Evolutionary conservation across 2,113 vertebrate species (phyloP).

Genomic region (Pelodiscus sinensis): DNA sequence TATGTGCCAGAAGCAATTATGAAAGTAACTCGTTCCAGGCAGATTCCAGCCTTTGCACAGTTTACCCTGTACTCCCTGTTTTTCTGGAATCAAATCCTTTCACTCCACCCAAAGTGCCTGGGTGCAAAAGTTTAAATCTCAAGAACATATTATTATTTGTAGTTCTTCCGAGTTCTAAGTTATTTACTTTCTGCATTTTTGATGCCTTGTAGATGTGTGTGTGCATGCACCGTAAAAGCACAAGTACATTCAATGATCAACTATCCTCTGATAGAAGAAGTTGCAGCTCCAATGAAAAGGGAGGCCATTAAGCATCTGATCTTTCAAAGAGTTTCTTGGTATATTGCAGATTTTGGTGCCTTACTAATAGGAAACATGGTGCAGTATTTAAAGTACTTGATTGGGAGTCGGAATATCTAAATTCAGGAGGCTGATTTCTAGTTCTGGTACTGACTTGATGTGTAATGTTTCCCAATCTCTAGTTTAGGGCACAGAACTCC

Average conservation of each 20-base stretch:
- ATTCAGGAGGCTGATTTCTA: too few relatives aligned
- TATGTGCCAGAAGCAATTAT: neutral
- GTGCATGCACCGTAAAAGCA: neutral
- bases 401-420: neutral
- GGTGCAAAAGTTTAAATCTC: neutral
- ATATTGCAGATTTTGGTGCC: neutral
- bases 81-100: neutral
- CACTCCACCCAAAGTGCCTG: neutral
- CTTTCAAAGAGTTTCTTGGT: neutral
- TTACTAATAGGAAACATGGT: neutral
- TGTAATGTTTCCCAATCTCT: too few relatives aligned
- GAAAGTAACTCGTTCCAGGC: neutral
- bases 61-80: neutral
- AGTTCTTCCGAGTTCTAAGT: neutral
- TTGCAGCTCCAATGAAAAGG: neutral
- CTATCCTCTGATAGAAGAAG: neutral
- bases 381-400: neutral
- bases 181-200: neutral
- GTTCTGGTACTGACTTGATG: too few relatives aligned
- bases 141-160: neutral
- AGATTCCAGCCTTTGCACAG: neutral
- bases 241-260: neutral
- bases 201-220: neutral
- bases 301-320: neutral
- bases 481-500: too few relatives aligned